These are phyloP conservation scores for Spatulosminthurus flaviceps DNA, from an alignment of 2,888 invertebrate species.

Conservation along the genomic window DNA sequence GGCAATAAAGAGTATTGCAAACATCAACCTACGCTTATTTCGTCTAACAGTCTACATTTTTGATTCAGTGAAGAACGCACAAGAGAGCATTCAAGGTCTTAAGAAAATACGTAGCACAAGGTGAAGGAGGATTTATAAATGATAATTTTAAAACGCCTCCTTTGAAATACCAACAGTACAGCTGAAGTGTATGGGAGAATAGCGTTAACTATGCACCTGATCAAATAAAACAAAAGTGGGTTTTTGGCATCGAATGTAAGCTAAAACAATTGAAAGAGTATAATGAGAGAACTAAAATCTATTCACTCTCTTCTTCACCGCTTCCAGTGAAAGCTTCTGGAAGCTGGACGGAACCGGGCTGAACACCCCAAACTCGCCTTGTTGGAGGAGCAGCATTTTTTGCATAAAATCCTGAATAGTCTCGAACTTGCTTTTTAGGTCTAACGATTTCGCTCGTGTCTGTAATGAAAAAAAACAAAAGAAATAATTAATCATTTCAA, in stretches of 20 bases:
- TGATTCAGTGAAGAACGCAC: no score
- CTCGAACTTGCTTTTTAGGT: constrained; percentile 58
- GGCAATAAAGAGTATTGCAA: no score
- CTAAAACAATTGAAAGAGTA: background rate
- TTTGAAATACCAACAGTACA: no score
- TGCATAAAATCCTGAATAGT: constrained; percentile 59
- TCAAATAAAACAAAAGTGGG: background rate
- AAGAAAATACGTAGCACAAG: no score
- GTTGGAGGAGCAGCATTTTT: constrained; percentile 56
- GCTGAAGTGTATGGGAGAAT: background rate
- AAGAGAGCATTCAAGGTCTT: no score
- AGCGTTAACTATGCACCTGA: background rate
- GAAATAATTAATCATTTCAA: constrained; percentile 15
- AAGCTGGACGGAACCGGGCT: constrained; percentile 51
- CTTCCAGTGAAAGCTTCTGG: constrained; percentile 41
- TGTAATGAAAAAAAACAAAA: constrained; percentile 4
- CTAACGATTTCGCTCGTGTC: constrained; percentile 35
- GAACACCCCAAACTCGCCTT: constrained; percentile 56
- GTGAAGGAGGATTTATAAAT: no score
- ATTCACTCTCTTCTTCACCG: constrained; percentile 20
- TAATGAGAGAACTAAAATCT: background rate
- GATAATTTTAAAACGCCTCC: no score
- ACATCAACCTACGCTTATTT: no score
- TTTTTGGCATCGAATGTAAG: background rate
- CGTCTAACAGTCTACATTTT: no score